Base-by-base conservation (phyloP, 1,140 invertebrate species). In the Coboldia fuscipes region DNA sequence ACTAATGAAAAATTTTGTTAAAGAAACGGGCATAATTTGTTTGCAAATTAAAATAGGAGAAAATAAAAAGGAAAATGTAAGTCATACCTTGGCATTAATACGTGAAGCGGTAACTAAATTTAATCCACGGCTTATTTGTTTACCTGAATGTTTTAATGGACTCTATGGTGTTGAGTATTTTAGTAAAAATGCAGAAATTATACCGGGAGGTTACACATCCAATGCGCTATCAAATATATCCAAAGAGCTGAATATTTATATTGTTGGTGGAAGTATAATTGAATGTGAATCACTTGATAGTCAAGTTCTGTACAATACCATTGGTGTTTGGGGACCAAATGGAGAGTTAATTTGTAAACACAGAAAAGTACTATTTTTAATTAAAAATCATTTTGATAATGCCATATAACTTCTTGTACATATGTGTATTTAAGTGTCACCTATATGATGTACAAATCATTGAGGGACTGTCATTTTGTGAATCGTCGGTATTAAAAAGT, bases 391-490 rank as follows among this genome's bases (percentile, higher is more conserved):
- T 33, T 37, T 34, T 23, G 12, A 23, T 23, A 12, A 7, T 23
- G 22, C 6, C 6, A 23, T 7, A 23, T 13, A 10, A 37, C 6
- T 10, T 19, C 10, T 16, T 34, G 28, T 12, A 9, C 16, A 26
- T 30, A 21, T 24, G 43, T 36, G 42, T 37, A 28, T 53, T 45
- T 21, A 46, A 83, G 77, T 61, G 92, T 46, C 92, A 97, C 61
- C 63, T 97, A 19, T 96, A 96, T 57, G 89, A 96, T 57, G 92
- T 96, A 48, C 80, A 94, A 47, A 78, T 96, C 34, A 84, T 85
- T 31, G 81, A 75, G 16, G 83, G 84, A 54, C 85, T 94, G 23
- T 75, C 70, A n/a, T 93, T 96, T 45, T 77, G 84, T 48, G 90
- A 97, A 52, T 93, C 88, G 1, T 78, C 89, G 41, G 72, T 73